These are phyloP conservation scores for Esox masquinongy DNA, from an alignment of 2,797 vertebrate species.

Conservation along the genomic window DNA sequence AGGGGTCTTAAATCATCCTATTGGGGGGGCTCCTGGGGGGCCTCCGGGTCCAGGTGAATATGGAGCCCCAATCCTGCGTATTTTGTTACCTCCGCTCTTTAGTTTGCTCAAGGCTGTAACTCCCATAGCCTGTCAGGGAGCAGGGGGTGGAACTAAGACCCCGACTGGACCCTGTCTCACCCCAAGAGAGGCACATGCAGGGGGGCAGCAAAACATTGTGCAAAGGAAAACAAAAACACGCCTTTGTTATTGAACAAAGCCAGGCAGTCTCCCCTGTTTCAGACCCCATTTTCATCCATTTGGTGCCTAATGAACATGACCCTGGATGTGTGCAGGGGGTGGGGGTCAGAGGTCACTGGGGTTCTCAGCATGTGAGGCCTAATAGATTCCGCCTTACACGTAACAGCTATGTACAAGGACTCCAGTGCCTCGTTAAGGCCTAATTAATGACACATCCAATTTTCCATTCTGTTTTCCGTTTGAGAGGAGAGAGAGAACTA, in stretches of 20 bases:
- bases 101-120: conserved; percentile 5
- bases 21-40: not conserved
- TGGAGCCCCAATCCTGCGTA: not conserved
- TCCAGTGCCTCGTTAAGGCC: conserved; percentile 17
- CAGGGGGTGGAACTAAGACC: conserved; percentile 5
- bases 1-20: conserved; percentile 19
- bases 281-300: not conserved
- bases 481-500: conserved; percentile 19
- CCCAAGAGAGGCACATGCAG: conserved; percentile 14
- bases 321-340: not conserved
- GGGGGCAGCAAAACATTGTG: not conserved
- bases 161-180: conserved; percentile 24
- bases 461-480: conserved; percentile 24
- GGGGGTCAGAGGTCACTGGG: conserved; percentile 27
- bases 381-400: conserved; percentile 24
- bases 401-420: conserved; percentile 10
- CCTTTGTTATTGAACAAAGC: not conserved
- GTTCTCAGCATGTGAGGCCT: conserved; percentile 29
- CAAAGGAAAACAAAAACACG: not conserved
- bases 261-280: not conserved
- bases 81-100: not conserved
- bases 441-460: conserved; percentile 24
- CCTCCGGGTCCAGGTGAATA: conserved; percentile 10
- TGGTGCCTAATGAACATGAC: not conserved
- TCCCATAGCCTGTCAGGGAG: conserved; percentile 17